Conservation (phyloP, 2,888 invertebrate genomes). For the Coecobrya sp. region DNA sequence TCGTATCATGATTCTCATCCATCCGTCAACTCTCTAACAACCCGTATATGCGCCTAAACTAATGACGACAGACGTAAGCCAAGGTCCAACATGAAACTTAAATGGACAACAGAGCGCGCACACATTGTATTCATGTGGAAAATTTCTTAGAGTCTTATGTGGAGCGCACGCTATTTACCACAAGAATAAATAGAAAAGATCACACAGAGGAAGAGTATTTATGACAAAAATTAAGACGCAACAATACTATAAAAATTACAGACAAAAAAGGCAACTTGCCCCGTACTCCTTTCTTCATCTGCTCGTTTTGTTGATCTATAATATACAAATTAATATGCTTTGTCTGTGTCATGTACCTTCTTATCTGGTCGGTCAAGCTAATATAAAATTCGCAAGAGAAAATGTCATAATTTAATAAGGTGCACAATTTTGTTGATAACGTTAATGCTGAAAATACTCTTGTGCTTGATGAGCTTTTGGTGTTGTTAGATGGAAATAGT, state of each 20-base stretch:
- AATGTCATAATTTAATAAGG: too few species aligned
- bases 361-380: too few species aligned
- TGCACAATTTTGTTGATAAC: too few species aligned
- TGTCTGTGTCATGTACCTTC: too few species aligned
- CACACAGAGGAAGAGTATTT: constrained; percentile 64
- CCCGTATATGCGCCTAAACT: constrained; percentile 46
- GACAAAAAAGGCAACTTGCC: constrained; percentile 74
- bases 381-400: too few species aligned
- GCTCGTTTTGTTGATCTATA: not conserved
- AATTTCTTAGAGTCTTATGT: not conserved
- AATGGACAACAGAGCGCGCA: constrained; percentile 1
- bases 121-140: not conserved
- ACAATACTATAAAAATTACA: constrained; percentile 58
- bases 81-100: constrained; percentile 52
- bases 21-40: constrained; percentile 39
- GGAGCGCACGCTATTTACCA: not conserved
- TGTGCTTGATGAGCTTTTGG: too few species aligned
- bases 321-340: too few species aligned
- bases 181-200: constrained; percentile 55
- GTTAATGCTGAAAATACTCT: too few species aligned
- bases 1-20: constrained; percentile 25
- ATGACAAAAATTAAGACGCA: constrained; percentile 58
- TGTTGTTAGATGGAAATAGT: too few species aligned
- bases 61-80: constrained; percentile 45
- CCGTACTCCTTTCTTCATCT: not conserved